Evolutionary conservation across 2,113 vertebrate species (phyloP).

Genomic region (Uria aalge): DNA sequence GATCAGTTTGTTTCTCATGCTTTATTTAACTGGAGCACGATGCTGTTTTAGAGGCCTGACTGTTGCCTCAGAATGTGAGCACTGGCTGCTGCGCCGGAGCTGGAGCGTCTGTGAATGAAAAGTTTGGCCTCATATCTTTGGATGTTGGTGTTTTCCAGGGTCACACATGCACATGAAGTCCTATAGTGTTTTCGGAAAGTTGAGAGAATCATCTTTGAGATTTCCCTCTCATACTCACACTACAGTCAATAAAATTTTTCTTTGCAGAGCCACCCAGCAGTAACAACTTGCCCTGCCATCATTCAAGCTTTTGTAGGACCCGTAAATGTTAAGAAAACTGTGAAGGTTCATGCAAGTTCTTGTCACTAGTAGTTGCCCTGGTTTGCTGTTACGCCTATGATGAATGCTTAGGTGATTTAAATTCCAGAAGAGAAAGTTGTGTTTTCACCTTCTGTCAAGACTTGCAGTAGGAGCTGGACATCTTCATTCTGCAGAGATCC

Average conservation of each 20-base stretch:
- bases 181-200: neutral
- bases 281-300: neutral
- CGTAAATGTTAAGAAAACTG: neutral
- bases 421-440: neutral
- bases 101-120: neutral
- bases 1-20: neutral
- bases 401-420: neutral
- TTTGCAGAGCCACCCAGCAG: neutral
- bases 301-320: neutral
- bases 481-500: neutral
- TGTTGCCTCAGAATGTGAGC: neutral
- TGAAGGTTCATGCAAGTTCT: neutral
- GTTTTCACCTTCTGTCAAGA: neutral
- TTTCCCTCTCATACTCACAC: neutral
- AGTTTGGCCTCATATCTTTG: neutral
- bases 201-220: neutral
- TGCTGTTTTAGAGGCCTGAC: neutral
- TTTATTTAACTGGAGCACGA: neutral
- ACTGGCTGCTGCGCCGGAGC: neutral
- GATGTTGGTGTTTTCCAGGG: neutral
- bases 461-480: neutral
- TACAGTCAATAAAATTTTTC: neutral
- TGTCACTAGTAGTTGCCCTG: neutral
- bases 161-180: neutral
- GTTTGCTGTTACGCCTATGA: neutral